Base-by-base conservation (phyloP, 1,140 invertebrate species). In the Ips typographus region DNA sequence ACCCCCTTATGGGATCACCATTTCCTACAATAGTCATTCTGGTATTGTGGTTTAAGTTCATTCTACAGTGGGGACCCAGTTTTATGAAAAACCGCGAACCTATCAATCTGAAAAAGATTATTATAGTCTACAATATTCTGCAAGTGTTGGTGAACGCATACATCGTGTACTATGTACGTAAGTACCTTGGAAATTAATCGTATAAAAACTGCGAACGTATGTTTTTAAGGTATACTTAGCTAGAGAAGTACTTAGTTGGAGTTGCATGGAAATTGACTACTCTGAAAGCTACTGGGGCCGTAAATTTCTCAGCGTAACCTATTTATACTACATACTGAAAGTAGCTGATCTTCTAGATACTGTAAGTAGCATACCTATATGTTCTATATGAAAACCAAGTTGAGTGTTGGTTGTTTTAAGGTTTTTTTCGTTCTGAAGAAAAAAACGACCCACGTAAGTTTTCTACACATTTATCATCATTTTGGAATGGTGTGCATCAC, bases 381-480 rank as follows among this genome's bases (percentile, higher is more conserved):
- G 22, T 22, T 22, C 7, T 22, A 6, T 2, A 59, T 37, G 22
- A 39, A 64, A 52, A 40, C n/a, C 39, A 4, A 44, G 41, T 22
- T 22, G 22, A 22, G 22, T 22, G 22, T 22, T 22, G 22, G 7
- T n/a, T 42, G 36, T 61, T 70, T 72, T n/a, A 78, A 88, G 86
- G 77, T 95, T 51, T 95, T 96, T 81, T 95, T 96, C 80, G 87
- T 96, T 43, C 80, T 96, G 55, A 84, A 91, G 43, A 96, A 96
- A 80, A 96, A 96, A 77, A 85, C 90, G 64, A 87, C 87, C 70
- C 93, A 96, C 77, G 82, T 95, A 4, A 89, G 91, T 3, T 93
- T 95, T 76, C 84, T 96, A 8, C 94, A 96, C 73, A 88, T 95
- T 1, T 94, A 94, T 77, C 94, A 96, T 79, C 94, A 96, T 79